Evolutionary conservation across 1,140 invertebrate genomes (phyloP).

Genomic region (Lysiphlebus fabarum): DNA sequence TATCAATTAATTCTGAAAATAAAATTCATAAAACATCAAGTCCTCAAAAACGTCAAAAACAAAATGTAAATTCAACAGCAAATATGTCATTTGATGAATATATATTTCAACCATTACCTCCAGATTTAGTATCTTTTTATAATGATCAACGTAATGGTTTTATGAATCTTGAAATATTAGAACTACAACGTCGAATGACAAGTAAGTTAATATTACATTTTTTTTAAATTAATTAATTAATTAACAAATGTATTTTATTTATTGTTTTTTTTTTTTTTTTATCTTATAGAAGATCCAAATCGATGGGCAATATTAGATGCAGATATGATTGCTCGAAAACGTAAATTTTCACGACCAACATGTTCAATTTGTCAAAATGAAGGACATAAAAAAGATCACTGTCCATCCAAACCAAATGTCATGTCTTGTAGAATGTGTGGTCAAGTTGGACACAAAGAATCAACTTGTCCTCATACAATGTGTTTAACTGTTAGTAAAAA

Average conservation of each 20-base stretch:
- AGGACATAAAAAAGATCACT: slow-evolving; percentile 54
- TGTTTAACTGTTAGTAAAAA: slow-evolving; percentile 62
- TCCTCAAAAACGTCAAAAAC: slow-evolving; percentile 12
- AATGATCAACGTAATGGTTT: slow-evolving; percentile 62
- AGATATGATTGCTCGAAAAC: slow-evolving; percentile 34
- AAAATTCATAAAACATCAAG: background rate
- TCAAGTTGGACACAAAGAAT: slow-evolving; percentile 58
- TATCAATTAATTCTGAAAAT: too few relatives aligned
- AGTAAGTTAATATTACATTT: slow-evolving; percentile 43
- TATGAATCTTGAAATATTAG: slow-evolving; percentile 54
- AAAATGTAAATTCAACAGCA: slow-evolving; percentile 5
- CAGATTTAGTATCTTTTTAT: slow-evolving; percentile 61
- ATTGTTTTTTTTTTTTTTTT: slow-evolving; percentile 12
- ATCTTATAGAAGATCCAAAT: slow-evolving; percentile 47
- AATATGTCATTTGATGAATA: slow-evolving; percentile 28
- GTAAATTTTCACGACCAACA: slow-evolving; percentile 40
- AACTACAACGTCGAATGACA: slow-evolving; percentile 58
- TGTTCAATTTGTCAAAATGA: slow-evolving; percentile 60
- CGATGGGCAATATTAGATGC: slow-evolving; percentile 50
- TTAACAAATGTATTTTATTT: slow-evolving; percentile 5
- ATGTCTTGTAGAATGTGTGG: slow-evolving; percentile 64
- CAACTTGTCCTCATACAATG: slow-evolving; percentile 61
- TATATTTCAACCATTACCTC: slow-evolving; percentile 39
- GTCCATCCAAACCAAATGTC: slow-evolving; percentile 43
- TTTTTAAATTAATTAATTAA: background rate